These are phyloP conservation scores for Rhodophaea formosa DNA, from an alignment of 2,888 invertebrate genomes.

Conservation along the genomic window DNA sequence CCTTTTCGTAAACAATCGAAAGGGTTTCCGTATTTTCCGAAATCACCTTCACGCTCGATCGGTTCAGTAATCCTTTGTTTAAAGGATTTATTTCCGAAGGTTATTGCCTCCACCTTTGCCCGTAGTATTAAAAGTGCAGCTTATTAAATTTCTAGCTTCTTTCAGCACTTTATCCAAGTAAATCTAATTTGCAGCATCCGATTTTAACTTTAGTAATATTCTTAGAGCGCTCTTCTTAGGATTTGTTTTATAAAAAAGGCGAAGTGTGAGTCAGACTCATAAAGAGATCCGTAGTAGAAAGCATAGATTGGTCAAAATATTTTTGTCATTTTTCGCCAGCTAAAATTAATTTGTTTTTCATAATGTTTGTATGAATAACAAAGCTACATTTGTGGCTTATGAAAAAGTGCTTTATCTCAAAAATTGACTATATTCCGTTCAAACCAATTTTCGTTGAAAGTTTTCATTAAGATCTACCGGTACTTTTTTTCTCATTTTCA, in stretches of 20 bases:
- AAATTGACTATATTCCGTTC: no score
- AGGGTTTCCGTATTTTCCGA: neutral
- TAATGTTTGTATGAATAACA: no score
- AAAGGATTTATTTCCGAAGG: slow-evolving; percentile 3
- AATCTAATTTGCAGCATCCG: slow-evolving; percentile 1
- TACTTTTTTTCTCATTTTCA: no score
- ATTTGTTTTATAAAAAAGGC: neutral
- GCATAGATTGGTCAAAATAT: no score
- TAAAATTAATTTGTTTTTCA: no score
- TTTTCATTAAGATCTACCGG: no score
- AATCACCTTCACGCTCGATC: neutral
- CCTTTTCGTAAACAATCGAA: neutral
- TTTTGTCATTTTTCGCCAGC: no score
- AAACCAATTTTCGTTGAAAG: no score
- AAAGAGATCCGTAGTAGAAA: no score
- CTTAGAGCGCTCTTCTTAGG: neutral
- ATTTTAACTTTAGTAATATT: neutral
- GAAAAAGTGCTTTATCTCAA: no score
- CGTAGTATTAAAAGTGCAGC: neutral
- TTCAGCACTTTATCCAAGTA: slow-evolving; percentile 3
- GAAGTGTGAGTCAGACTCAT: no score
- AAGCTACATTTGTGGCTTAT: no score
- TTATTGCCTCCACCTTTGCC: neutral
- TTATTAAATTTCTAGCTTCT: slow-evolving; percentile 8
- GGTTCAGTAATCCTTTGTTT: neutral